A percentile compares a stretch with the other conserved stretches of the same genome.
These are phyloP conservation scores for Perodicticus potto DNA, from an alignment of 2,797 vertebrate species.

Conservation along the genomic window DNA sequence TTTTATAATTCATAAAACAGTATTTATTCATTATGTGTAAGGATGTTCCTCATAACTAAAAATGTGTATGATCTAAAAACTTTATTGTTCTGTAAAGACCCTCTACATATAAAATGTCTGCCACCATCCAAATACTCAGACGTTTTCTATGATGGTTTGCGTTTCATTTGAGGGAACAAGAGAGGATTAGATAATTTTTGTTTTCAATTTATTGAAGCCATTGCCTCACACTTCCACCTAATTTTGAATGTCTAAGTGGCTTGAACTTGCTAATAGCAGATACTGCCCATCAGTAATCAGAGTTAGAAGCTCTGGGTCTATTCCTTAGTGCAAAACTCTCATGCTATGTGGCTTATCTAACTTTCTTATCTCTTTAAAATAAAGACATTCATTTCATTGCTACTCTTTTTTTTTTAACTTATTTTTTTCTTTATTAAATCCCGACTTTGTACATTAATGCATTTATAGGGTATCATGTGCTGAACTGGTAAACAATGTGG, in stretches of 20 bases:
- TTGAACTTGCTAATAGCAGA: background rate
- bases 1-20: conserved; percentile 36
- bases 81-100: conserved; percentile 12
- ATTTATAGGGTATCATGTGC: too few relatives aligned
- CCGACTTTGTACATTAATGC: too few relatives aligned
- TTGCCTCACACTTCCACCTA: background rate
- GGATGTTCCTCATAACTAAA: background rate
- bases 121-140: background rate
- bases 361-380: conserved; percentile 2
- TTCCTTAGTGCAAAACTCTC: background rate
- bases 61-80: background rate
- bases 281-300: background rate
- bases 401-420: background rate
- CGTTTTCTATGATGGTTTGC: conserved; percentile 5
- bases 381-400: background rate
- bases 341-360: background rate
- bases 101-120: background rate
- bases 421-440: too few relatives aligned
- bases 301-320: background rate
- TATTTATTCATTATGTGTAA: background rate
- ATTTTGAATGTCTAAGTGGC: conserved; percentile 22
- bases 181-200: background rate
- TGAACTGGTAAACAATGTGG: too few relatives aligned
- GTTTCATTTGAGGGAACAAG: background rate
- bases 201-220: conserved; percentile 18